phyloP scores from a whole-genome alignment of 2,888 invertebrate species.

The Alloscopus bannaensis region DNA sequence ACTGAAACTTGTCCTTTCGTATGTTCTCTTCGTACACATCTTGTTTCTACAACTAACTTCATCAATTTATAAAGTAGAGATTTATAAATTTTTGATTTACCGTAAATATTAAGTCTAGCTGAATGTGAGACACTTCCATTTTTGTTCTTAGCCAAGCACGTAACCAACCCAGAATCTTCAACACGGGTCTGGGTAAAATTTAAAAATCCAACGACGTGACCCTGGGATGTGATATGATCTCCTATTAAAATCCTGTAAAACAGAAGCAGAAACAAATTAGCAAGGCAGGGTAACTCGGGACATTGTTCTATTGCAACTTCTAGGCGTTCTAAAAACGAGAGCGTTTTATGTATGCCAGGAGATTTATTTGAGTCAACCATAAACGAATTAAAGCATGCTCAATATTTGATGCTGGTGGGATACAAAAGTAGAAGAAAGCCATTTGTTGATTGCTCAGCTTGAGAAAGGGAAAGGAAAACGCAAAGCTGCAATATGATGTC shows the following conservation, averaged over 20 bases:
- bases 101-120: conserved; percentile 76
- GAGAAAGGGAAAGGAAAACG: conserved; percentile 3
- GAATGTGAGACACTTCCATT: conserved; percentile 75
- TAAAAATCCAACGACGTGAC: conserved; percentile 71
- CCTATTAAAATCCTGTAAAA: conserved; percentile 70
- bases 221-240: conserved; percentile 71
- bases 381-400: conserved; percentile 17
- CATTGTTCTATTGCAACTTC: no score
- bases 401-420: neutral
- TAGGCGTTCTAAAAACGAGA: no score
- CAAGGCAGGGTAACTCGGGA: no score
- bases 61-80: no score
- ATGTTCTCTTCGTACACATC: no score
- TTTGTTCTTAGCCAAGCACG: conserved; percentile 74
- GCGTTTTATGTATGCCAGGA: no score
- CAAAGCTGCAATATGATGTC: no score
- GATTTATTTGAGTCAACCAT: no score
- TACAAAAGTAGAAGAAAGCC: conserved; percentile 18
- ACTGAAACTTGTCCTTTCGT: no score
- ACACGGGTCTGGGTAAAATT: conserved; percentile 72
- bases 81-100: conserved; percentile 74
- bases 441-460: conserved; percentile 44
- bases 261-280: no score
- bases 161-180: conserved; percentile 76
- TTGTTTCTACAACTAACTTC: no score